Base-by-base conservation (phyloP, 2,888 invertebrate genomes). In the Reticulitermes lucifugus region DNA sequence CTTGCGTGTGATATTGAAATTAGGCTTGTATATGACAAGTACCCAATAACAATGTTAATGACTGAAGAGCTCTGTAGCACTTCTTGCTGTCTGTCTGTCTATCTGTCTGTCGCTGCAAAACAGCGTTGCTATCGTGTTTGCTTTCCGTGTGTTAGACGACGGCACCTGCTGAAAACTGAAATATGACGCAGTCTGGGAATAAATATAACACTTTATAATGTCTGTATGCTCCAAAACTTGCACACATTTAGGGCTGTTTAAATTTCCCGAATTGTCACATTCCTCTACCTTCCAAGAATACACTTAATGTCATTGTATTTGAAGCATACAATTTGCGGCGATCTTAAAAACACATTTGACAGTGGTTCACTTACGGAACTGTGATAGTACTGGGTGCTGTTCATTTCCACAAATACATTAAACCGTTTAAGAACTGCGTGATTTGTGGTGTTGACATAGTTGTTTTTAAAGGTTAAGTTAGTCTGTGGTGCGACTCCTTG, bases 1-100 rank as follows among this genome's bases (percentile, higher is more conserved):
- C 25, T 2, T 10, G n/a, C 73, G 73, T 73, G 41, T 73, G 73
- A 73, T 73, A 73, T 73, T 73, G 73, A 73, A 65, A 73, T 41
- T 21, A 73, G 73, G 21, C 73, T 2, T 41, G 35, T 41, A 73
- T 21, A 4, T 18, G 73, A 41, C 73, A 73, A 25, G 73, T 41
- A 41, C 6, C 41, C 21, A 73, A 73, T 73, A 73, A 73, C 73
- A 73, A 14, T 73, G 73, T 35, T 73, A 41, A 73, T 41, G 35
- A 65, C 0, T 65, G 65, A 25, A n/a, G n/a, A n/a, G 65, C 9
- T 25, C 10, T 25, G n/a, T n/a, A 65, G 6, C 25, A 65, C 65
- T 65, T 65, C n/a, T 65, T 25, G 65, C 2, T 9, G 14, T 55
- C 55, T 55, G 55, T 55, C n/a, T 60, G 60, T n/a, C n/a, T 60